Evolutionary conservation across 2,888 invertebrate species (phyloP).

Genomic region (Labia minor): DNA sequence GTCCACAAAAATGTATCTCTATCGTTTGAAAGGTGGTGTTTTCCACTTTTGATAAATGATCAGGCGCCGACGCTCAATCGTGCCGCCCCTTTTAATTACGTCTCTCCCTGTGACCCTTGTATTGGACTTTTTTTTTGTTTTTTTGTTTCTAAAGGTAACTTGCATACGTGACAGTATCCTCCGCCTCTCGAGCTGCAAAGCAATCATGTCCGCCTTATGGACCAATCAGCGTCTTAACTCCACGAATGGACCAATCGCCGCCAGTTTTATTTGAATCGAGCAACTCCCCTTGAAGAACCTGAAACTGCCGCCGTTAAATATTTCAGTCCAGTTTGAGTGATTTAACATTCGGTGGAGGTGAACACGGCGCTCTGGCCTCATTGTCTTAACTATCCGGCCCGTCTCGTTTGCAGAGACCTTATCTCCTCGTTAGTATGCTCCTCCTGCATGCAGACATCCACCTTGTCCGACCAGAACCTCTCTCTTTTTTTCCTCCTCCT

Average conservation of each 20-base stretch:
- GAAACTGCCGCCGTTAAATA: neutral
- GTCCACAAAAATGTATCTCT: neutral
- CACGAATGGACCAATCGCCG: neutral
- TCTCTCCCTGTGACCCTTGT: neutral
- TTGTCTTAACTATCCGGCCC: neutral
- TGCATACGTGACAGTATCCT: conserved; percentile 2
- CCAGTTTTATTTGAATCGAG: neutral
- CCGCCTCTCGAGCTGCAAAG: neutral
- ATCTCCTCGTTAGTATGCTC: conserved; percentile 13
- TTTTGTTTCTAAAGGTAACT: neutral
- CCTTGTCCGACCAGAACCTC: neutral
- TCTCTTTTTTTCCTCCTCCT: neutral
- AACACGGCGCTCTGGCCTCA: conserved; percentile 13
- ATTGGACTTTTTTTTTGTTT: neutral
- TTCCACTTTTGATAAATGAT: no score
- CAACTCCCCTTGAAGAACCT: conserved; percentile 3
- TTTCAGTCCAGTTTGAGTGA: conserved; percentile 13
- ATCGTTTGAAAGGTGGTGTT: neutral
- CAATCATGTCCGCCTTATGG: neutral
- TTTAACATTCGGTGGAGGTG: conserved; percentile 13
- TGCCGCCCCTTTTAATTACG: conserved; percentile 3
- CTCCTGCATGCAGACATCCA: conserved; percentile 13
- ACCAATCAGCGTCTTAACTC: neutral
- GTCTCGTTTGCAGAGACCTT: conserved; percentile 13
- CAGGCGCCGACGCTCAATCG: neutral